A percentile compares a stretch with the other conserved stretches of the same genome.
Conservation (phyloP, 2,797 vertebrate species). For the Chrosomus eos region DNA sequence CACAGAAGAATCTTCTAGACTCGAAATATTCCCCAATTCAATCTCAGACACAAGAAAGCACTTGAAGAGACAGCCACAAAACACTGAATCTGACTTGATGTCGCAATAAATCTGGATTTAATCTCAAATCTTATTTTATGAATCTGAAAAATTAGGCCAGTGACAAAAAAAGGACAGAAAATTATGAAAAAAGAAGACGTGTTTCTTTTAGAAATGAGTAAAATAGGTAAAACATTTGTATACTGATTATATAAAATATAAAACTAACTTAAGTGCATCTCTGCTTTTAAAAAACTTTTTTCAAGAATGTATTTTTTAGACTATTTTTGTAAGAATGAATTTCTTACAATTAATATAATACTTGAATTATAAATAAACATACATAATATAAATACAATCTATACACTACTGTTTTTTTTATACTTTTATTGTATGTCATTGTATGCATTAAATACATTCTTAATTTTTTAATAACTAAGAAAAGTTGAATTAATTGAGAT, state of each 20-base stretch:
- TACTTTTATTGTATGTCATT: background rate
- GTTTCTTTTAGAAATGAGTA: background rate
- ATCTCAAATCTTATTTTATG: background rate
- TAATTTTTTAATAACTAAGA: background rate
- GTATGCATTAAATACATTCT: too few species aligned
- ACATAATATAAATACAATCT: background rate
- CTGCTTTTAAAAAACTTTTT: background rate
- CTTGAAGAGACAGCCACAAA: background rate
- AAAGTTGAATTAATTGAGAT: background rate
- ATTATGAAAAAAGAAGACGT: background rate
- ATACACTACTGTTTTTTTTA: background rate
- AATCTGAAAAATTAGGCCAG: background rate
- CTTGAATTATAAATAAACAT: background rate
- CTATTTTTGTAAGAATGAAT: background rate
- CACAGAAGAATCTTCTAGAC: background rate
- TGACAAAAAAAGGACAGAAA: background rate
- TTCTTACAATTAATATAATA: too few species aligned
- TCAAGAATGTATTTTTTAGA: background rate
- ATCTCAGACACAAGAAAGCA: background rate
- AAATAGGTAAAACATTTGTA: background rate
- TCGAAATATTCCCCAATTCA: constrained; percentile 18
- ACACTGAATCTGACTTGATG: background rate
- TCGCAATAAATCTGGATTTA: constrained; percentile 4
- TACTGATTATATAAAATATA: background rate
- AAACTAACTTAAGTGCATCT: background rate